Percentiles rank a stretch among this genome's conserved stretches.
Conservation (phyloP, 2,113 vertebrate species). For the Galemys pyrenaicus region DNA sequence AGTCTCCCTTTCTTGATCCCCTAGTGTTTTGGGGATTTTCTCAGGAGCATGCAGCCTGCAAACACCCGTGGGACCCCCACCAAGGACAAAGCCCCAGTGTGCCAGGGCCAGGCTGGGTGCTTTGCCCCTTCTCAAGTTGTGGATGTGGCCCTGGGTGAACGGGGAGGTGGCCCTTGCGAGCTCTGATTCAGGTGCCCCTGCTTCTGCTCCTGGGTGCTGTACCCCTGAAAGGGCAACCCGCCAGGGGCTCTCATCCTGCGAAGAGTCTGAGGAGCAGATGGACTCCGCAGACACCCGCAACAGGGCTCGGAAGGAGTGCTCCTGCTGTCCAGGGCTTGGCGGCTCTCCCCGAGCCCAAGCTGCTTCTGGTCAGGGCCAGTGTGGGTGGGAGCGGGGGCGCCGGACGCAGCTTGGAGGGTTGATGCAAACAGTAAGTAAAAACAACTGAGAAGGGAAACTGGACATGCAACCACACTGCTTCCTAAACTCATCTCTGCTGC, state of each 20-base stretch:
- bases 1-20: not conserved
- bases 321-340: not conserved
- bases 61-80: not conserved
- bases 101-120: not conserved
- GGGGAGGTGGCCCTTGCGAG: not conserved
- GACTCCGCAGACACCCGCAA: not conserved
- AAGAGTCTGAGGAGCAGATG: not conserved
- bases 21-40: not conserved
- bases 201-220: not conserved
- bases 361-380: not conserved
- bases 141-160: rapidly evolving
- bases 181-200: rapidly evolving
- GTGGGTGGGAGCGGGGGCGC: not conserved
- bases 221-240: rapidly evolving
- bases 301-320: not conserved
- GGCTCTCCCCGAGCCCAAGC: not conserved
- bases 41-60: not conserved
- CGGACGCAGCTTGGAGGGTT: not conserved
- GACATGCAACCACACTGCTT: not conserved
- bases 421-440: slow-evolving; percentile 9
- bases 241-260: rapidly evolving
- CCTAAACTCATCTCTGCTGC: not conserved
- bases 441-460: not conserved
- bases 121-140: not conserved
- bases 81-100: not conserved